Evolutionary conservation across 1,140 invertebrate genomes (phyloP).

Genomic region (Luehdorfia chinensis): DNA sequence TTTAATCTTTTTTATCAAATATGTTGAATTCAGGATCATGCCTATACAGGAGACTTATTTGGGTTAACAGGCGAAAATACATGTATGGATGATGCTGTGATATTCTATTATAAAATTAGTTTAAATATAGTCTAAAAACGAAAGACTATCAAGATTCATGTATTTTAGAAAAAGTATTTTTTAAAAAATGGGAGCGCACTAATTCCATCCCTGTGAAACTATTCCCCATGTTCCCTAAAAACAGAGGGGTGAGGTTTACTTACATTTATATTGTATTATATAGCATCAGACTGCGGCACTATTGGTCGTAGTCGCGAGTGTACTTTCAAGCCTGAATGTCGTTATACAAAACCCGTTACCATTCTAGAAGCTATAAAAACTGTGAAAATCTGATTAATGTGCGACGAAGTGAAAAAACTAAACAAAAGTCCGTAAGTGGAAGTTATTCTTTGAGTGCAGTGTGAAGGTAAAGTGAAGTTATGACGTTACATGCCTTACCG

Average conservation of each 20-base stretch:
- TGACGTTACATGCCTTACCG: conserved; percentile 70
- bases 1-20: too few relatives aligned
- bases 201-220: conserved; percentile 32
- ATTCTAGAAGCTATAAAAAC: conserved; percentile 32
- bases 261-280: conserved; percentile 40
- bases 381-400: conserved; percentile 52
- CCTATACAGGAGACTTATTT: too few relatives aligned
- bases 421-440: conserved; percentile 49
- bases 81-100: too few relatives aligned
- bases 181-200: too few relatives aligned
- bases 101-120: too few relatives aligned
- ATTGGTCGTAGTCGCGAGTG: conserved; percentile 52
- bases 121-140: too few relatives aligned
- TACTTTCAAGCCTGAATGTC: conserved; percentile 62
- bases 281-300: conserved; percentile 42
- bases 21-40: too few relatives aligned
- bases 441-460: conserved; percentile 42
- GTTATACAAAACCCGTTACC: conserved; percentile 34
- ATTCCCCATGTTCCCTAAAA: conserved; percentile 33
- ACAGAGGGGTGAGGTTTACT: conserved; percentile 38
- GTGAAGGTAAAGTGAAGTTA: conserved; percentile 61
- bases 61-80: too few relatives aligned
- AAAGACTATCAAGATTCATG: too few relatives aligned
- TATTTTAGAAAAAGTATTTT: too few relatives aligned
- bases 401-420: conserved; percentile 44